phyloP scores from a whole-genome alignment of 2,113 vertebrate species.

The Barbus barbus region DNA sequence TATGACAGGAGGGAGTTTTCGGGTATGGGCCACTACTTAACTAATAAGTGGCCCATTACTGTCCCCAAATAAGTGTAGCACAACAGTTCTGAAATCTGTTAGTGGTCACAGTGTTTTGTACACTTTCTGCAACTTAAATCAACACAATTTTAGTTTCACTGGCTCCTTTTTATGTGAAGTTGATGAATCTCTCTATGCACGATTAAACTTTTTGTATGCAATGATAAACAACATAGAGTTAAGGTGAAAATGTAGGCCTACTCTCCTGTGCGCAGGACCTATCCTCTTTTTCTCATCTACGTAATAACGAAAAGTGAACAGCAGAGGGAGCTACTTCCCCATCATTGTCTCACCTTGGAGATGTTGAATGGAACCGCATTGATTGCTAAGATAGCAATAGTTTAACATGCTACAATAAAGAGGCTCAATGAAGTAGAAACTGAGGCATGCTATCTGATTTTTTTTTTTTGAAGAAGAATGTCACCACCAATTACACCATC shows the following conservation, averaged over 20 bases:
- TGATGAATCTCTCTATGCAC: neutral
- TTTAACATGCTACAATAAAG: neutral
- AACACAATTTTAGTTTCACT: neutral
- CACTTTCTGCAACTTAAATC: neutral
- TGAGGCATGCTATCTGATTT: neutral
- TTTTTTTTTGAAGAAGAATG: neutral
- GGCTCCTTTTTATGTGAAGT: neutral
- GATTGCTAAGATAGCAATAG: neutral
- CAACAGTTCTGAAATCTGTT: neutral
- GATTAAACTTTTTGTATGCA: neutral
- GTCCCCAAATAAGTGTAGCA: neutral
- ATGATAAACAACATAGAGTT: neutral
- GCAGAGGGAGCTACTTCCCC: conserved; percentile 37
- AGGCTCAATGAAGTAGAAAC: neutral
- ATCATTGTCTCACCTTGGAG: neutral
- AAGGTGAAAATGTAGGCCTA: neutral
- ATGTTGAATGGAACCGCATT: neutral
- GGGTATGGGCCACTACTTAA: neutral
- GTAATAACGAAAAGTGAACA: neutral
- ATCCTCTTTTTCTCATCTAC: neutral
- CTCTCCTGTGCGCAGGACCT: neutral
- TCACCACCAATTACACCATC: neutral
- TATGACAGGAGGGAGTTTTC: neutral
- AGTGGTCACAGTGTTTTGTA: neutral
- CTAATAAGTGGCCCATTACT: neutral